Evolutionary conservation across 2,797 vertebrate species (phyloP), one percentile per base, ranked within the genome.

Genomic region (Xenopus petersii): DNA sequence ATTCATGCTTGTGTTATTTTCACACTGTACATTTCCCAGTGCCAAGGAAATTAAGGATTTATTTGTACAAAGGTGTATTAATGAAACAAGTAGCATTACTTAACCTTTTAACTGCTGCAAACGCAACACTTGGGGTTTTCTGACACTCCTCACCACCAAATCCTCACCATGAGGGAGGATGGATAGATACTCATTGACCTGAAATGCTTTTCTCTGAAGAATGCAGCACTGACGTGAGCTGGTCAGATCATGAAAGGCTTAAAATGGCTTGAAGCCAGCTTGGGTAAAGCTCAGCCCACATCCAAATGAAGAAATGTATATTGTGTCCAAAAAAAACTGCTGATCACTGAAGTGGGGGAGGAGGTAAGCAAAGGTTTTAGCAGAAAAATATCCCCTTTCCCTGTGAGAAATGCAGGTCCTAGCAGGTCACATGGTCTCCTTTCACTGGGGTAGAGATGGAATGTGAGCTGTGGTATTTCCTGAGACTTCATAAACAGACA

Each of bases 391-490:
- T 70, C 47, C 33, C 55, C 67, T 78, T 8, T n/a, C 47, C 17
- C 49, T 74, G 54, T 74, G 77, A 79, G 71, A 79, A 79, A 79
- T 61, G 42, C 75, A 78, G 75, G 75, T 90, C 87, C 87, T 87
- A 88, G 83, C 48, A 74, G 68, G 88, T 92, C 92, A 91, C 76
- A 80, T 91, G 92, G 80, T 71, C 54, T 70, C 30, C 69, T 65
- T 62, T 69, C 73, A 0, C 82, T 82, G 86, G 88, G 82, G 86
- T 87, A 85, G 88, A 88, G 87, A 85, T 86, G 86, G 88, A 85
- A 84, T 89, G 91, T 88, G 88, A 87, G 87, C 91, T 82, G 58
- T 90, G 91, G 91, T 90, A 93, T 94, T 94, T 94, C 92, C 91
- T 90, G 91, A 89, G 86, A 84, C 86, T 91, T 86, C 74, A 81